Conservation (phyloP, 2,113 vertebrate genomes). For the Balaenoptera acutorostrata region DNA sequence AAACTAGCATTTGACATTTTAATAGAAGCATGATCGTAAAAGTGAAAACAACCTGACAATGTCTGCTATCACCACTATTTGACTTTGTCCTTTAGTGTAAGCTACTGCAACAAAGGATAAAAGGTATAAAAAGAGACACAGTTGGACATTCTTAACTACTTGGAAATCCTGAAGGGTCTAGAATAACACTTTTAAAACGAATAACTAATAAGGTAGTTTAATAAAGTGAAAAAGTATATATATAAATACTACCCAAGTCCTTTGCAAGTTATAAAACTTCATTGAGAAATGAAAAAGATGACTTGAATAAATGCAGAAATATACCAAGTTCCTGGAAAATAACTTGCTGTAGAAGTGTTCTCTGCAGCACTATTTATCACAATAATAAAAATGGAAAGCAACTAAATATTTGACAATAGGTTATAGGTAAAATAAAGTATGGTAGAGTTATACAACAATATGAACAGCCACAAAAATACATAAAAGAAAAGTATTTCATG, state of each 20-base stretch:
- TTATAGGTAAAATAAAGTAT: constrained; percentile 40
- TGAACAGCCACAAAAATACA: constrained; percentile 23
- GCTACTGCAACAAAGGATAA: background rate
- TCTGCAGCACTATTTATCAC: constrained; percentile 18
- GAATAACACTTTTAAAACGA: background rate
- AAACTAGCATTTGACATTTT: background rate
- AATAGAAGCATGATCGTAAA: background rate
- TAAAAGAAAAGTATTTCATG: constrained; percentile 26
- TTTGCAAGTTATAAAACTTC: background rate
- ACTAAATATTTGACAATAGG: constrained; percentile 41
- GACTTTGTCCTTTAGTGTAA: background rate
- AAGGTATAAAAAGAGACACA: background rate
- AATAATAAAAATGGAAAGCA: constrained; percentile 55
- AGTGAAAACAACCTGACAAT: background rate
- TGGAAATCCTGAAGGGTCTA: background rate
- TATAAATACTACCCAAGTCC: background rate
- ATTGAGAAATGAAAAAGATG: background rate
- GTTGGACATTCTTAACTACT: background rate
- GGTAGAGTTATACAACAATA: background rate
- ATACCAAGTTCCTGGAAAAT: background rate
- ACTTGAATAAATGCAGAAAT: background rate
- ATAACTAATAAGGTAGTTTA: background rate
- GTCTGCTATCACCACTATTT: background rate
- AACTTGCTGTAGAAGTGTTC: background rate
- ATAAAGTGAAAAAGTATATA: background rate